These are phyloP conservation scores for Drosophila oshimai DNA, from an alignment of 1,140 invertebrate genomes.

Conservation along the genomic window DNA sequence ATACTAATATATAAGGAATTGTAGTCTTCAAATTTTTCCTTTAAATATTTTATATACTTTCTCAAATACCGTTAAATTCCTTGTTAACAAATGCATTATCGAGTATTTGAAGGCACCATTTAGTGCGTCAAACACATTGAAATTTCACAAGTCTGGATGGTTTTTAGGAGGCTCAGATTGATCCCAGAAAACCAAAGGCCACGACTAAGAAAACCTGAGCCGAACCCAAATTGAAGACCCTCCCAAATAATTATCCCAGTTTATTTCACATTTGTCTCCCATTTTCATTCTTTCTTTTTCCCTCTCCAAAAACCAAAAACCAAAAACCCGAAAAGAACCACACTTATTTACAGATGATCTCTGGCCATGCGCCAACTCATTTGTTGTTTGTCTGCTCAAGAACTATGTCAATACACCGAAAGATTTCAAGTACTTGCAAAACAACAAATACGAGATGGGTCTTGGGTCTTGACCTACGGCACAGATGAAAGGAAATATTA, in stretches of 20 bases:
- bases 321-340: conserved; percentile 22
- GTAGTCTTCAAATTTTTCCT: no score
- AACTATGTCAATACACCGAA: conserved; percentile 49
- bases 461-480: conserved; percentile 38
- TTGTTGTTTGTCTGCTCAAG: conserved; percentile 57
- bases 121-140: not conserved
- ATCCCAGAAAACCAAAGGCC: not conserved
- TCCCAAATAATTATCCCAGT: conserved; percentile 19
- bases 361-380: conserved; percentile 65
- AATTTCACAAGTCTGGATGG: not conserved
- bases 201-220: not conserved
- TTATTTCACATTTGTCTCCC: conserved; percentile 15
- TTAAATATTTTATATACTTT: not conserved
- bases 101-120: not conserved
- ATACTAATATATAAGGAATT: no score
- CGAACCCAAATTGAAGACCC: not conserved
- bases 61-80: not conserved
- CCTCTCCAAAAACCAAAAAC: not conserved
- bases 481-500: conserved; percentile 71
- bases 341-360: conserved; percentile 46
- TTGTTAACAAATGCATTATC: not conserved
- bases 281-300: not conserved
- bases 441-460: conserved; percentile 7
- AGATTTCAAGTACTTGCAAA: conserved; percentile 42
- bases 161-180: not conserved